Evolutionary conservation across 2,797 vertebrate genomes (phyloP).

Genomic region (Peromyscus eremicus): DNA sequence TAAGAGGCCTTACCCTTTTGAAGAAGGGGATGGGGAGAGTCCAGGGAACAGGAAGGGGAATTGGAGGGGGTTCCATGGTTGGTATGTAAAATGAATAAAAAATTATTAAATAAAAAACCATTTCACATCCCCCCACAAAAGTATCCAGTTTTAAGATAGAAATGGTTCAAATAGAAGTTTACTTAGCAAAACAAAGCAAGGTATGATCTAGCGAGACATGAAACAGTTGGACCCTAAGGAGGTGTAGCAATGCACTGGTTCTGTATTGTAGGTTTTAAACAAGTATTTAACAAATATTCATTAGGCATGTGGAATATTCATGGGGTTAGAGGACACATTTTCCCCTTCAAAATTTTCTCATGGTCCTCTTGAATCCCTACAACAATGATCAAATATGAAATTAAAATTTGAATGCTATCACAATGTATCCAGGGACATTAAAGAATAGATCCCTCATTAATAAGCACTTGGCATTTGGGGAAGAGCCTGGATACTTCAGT

Average conservation of each 20-base stretch:
- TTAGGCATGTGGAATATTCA: neutral
- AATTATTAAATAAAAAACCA: too few relatives aligned
- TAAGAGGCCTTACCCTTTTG: too few relatives aligned
- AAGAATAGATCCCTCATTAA: neutral
- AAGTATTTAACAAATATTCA: neutral
- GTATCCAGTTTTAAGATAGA: neutral
- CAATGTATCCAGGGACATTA: neutral
- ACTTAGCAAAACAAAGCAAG: neutral
- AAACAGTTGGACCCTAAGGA: neutral
- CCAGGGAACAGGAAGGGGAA: too few relatives aligned
- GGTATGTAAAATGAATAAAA: too few relatives aligned
- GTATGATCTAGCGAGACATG: neutral
- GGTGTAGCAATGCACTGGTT: neutral
- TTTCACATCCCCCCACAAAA: neutral
- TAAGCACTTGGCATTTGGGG: too few relatives aligned
- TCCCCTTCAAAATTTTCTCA: neutral
- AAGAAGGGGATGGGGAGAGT: too few relatives aligned
- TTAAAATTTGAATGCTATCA: neutral
- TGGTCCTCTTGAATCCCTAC: neutral
- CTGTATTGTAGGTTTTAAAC: neutral
- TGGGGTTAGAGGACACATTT: neutral
- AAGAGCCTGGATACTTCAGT: too few relatives aligned
- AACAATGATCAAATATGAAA: neutral
- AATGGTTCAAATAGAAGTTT: neutral
- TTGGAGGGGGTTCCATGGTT: too few relatives aligned